Evolutionary conservation across 2,797 vertebrate genomes (phyloP).

Genomic region (Cottoperca gobio): DNA sequence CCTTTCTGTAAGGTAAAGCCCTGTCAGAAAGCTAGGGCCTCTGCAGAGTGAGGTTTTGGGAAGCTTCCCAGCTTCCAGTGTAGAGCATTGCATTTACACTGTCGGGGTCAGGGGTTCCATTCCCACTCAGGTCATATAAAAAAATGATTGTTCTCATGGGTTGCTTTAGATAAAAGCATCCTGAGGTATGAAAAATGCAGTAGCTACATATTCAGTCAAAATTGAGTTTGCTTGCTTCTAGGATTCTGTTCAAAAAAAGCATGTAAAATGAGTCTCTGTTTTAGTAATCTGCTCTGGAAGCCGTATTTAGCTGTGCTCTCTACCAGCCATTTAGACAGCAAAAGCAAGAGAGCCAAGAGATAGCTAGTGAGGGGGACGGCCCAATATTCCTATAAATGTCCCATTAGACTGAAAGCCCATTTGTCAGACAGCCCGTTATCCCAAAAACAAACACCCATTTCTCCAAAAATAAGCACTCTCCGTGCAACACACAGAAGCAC

Average conservation of each 20-base stretch:
- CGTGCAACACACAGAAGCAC: no score
- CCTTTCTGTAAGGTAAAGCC: constrained; percentile 45
- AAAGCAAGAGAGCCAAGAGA: neutral
- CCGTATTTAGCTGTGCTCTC: neutral
- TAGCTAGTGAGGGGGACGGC: neutral
- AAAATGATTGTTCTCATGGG: constrained; percentile 10
- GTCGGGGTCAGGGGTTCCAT: constrained; percentile 11
- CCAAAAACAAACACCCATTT: no score
- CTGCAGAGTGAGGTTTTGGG: constrained; percentile 23
- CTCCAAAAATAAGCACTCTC: no score
- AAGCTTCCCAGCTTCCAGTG: neutral
- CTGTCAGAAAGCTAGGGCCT: constrained; percentile 38
- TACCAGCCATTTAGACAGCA: neutral
- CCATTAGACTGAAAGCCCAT: no score
- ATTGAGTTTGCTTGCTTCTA: neutral
- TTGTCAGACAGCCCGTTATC: no score
- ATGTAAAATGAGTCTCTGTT: neutral
- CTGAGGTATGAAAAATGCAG: neutral
- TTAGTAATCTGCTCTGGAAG: neutral
- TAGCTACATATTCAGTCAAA: neutral
- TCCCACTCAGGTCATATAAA: constrained; percentile 18
- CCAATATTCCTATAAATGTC: no score
- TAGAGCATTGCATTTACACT: constrained; percentile 10
- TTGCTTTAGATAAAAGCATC: neutral
- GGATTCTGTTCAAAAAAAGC: neutral